A percentile compares a stretch with the other conserved stretches of the same genome.
Evolutionary conservation across 2,113 vertebrate species (phyloP).

Genomic region (Xiphophorus couchianus): DNA sequence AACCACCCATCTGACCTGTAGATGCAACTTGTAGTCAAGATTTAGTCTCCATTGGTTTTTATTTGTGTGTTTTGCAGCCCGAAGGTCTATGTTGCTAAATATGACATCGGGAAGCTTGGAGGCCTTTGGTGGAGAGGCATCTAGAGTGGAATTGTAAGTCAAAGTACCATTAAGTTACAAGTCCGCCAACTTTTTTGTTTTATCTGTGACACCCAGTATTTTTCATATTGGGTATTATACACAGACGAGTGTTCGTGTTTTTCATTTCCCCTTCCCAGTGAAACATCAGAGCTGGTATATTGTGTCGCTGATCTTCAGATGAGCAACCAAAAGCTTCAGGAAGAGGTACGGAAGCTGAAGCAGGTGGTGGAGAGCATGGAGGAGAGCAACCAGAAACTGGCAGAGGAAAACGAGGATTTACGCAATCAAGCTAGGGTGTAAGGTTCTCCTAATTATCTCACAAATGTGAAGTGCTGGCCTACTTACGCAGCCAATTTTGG

Average conservation of each 20-base stretch:
- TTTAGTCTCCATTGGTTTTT: neutral
- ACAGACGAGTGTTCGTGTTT: neutral
- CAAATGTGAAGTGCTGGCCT: neutral
- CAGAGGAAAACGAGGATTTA: slow-evolving; percentile 83
- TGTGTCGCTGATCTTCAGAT: slow-evolving; percentile 87
- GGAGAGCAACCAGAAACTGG: slow-evolving; percentile 84
- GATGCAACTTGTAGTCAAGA: neutral
- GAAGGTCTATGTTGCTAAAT: slow-evolving; percentile 73
- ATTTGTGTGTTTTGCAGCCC: slow-evolving; percentile 66
- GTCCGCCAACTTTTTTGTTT: neutral
- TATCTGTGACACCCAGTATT: neutral
- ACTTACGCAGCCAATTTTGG: neutral
- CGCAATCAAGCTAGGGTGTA: slow-evolving; percentile 82
- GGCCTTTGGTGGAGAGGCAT: slow-evolving; percentile 84
- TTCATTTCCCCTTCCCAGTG: slow-evolving; percentile 72
- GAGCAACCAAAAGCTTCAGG: slow-evolving; percentile 87
- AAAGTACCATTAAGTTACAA: neutral
- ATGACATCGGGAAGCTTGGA: slow-evolving; percentile 85
- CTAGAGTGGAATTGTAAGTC: slow-evolving; percentile 87
- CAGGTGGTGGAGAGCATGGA: slow-evolving; percentile 83
- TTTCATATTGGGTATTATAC: neutral
- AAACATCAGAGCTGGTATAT: slow-evolving; percentile 87
- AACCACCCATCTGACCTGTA: neutral
- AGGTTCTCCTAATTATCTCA: neutral
- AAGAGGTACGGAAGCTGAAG: slow-evolving; percentile 87